Percentiles rank a stretch among this genome's conserved stretches.
Evolutionary conservation across 2,797 vertebrate genomes (phyloP).

Genomic region (Leontopithecus rosalia): DNA sequence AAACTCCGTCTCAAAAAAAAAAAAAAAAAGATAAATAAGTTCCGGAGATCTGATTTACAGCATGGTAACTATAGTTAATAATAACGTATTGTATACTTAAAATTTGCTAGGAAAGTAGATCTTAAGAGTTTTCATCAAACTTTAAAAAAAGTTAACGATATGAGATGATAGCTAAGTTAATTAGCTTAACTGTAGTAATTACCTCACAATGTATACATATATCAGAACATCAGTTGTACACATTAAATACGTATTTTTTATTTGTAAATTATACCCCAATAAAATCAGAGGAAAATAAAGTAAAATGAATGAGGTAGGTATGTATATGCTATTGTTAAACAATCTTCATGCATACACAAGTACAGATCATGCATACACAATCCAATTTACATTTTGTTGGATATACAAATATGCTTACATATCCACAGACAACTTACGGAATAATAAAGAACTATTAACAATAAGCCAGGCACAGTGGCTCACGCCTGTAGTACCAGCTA

Average conservation of each 20-base stretch:
- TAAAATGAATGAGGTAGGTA: not conserved
- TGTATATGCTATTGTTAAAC: not conserved
- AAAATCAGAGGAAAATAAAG: not conserved
- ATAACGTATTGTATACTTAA: not conserved
- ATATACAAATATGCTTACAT: not conserved
- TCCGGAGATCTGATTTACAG: not conserved
- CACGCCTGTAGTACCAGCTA: not conserved
- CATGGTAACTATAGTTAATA: not conserved
- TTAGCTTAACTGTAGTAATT: not conserved
- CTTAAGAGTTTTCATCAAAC: not conserved
- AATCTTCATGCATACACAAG: not conserved
- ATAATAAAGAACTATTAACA: not conserved
- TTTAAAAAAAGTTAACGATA: not conserved
- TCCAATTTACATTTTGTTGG: slow-evolving; percentile 12
- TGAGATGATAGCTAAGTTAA: not conserved
- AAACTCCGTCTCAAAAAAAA: too few relatives aligned
- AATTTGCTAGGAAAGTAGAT: not conserved
- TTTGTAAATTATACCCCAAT: not conserved
- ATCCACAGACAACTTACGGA: not conserved
- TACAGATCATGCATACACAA: not conserved
- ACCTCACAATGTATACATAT: not conserved
- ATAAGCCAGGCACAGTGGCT: not conserved
- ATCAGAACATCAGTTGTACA: not conserved
- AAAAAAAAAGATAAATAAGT: not conserved
- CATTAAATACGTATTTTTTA: not conserved